Conservation (phyloP, 2,113 vertebrate genomes). For the Pithys albifrons region DNA sequence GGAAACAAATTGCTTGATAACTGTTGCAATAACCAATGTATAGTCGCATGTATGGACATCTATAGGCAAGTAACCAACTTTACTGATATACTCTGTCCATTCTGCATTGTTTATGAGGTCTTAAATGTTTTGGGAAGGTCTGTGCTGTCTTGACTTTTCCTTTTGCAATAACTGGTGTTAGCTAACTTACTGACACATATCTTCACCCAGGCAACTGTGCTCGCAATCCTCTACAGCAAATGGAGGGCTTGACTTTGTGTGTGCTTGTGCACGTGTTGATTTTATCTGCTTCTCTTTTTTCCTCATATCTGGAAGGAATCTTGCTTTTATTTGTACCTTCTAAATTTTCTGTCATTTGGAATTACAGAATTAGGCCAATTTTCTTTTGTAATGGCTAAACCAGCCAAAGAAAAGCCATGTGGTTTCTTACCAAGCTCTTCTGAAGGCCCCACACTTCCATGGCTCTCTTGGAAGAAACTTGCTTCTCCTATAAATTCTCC, state of each 20-base stretch:
- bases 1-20: slow-evolving; percentile 64
- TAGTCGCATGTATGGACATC: slow-evolving; percentile 75
- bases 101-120: slow-evolving; percentile 49
- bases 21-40: slow-evolving; percentile 68
- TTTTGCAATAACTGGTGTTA: slow-evolving; percentile 37
- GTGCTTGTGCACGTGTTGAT: background rate
- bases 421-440: slow-evolving; percentile 29
- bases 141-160: slow-evolving; percentile 44
- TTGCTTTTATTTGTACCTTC: slow-evolving; percentile 16
- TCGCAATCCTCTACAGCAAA: background rate
- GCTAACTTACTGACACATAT: slow-evolving; percentile 42
- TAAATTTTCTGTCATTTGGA: background rate
- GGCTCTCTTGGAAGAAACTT: slow-evolving; percentile 37
- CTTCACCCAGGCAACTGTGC: slow-evolving; percentile 37
- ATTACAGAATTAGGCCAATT: background rate
- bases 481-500: slow-evolving; percentile 20
- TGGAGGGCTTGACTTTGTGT: background rate
- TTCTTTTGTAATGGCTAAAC: slow-evolving; percentile 24
- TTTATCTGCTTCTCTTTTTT: background rate
- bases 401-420: background rate
- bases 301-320: background rate
- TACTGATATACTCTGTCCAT: slow-evolving; percentile 62
- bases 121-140: slow-evolving; percentile 56
- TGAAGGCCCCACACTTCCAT: background rate
- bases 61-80: slow-evolving; percentile 76